Evolutionary conservation across 2,113 vertebrate species (phyloP), one percentile per base, ranked within the genome.

Genomic region (Datnioides undecimradiatus): DNA sequence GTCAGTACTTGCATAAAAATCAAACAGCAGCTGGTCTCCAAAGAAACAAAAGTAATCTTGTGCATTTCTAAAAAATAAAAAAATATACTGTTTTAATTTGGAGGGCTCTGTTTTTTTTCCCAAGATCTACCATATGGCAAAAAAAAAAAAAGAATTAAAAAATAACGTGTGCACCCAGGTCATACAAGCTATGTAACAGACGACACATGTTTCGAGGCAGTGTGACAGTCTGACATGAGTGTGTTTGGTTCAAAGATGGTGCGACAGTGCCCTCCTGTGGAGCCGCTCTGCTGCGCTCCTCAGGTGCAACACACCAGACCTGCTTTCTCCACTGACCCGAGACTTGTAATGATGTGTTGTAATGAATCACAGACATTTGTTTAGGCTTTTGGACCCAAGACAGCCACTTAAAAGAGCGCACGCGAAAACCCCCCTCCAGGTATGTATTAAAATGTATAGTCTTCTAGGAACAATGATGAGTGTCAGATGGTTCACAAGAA

Each of bases 201-300:
- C 14, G 45, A 34, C 17, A 16, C 14, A 9, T 5, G n/a, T 38
- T 25, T 34, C n/a, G 9, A 14, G 25, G 21, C 12, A 14, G 11
- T 29, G 16, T 0, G 1, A 14, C 5, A 60, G 36, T 63, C n/a
- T 72, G 45, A 60, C 8, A 1, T 17, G 3, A 17, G 5, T 8
- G 27, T 9, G 31, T 8, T 46, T 4, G 36, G 16, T 33, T 84
- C n/a, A 66, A 33, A 51, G 48, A 29, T 85, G 89, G 71, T 59
- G 59, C 74, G 8, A 82, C 69, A 92, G 88, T 84, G 92, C 83
- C 86, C 84, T 62, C 92, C 29, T 57, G 63, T 92, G 93, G 90
- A 34, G 33, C 0, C 46, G 33, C 34, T 43, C 23, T 45, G 34
- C 38, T 34, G 40, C 43, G 29, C 48, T 38, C 29, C 7, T 38